A percentile compares a stretch with the other conserved stretches of the same genome.
Conservation (phyloP, 1,140 invertebrate species). For the Temnothorax curvispinosus region DNA sequence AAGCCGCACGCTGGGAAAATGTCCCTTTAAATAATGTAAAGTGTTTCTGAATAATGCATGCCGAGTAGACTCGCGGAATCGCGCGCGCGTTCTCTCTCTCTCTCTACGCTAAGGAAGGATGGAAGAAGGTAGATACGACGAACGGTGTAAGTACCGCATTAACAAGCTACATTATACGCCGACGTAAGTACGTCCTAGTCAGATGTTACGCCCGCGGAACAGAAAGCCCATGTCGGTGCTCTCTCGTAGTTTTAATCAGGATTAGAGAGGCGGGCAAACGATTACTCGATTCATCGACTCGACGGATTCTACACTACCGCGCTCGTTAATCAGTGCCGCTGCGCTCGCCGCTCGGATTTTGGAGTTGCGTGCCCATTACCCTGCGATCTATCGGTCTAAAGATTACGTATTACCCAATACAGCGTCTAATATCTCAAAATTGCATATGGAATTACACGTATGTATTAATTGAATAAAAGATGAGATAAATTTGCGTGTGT, state of each 20-base stretch:
- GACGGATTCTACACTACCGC: constrained; percentile 1
- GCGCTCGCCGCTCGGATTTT: constrained; percentile 24
- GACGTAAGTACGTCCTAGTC: constrained; percentile 46
- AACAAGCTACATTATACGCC: constrained; percentile 62
- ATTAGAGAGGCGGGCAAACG: constrained; percentile 45
- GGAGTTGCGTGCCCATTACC: not conserved
- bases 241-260: constrained; percentile 49
- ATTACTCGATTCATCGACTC: constrained; percentile 56
- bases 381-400: not conserved
- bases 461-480: not conserved
- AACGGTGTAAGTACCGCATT: constrained; percentile 60
- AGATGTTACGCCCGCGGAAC: constrained; percentile 36
- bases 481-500: not conserved
- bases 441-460: not conserved
- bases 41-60: constrained; percentile 67
- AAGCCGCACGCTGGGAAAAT: constrained; percentile 47
- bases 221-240: constrained; percentile 31
- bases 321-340: constrained; percentile 41
- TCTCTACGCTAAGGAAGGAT: constrained; percentile 2
- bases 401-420: not conserved
- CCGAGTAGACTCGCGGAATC: constrained; percentile 33
- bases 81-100: constrained; percentile 22
- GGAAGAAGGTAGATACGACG: constrained; percentile 4
- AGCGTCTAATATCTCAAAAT: not conserved
- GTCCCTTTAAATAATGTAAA: constrained; percentile 67